phyloP scores from a whole-genome alignment of 2,888 invertebrate species.

The Trisateles emortualis region DNA sequence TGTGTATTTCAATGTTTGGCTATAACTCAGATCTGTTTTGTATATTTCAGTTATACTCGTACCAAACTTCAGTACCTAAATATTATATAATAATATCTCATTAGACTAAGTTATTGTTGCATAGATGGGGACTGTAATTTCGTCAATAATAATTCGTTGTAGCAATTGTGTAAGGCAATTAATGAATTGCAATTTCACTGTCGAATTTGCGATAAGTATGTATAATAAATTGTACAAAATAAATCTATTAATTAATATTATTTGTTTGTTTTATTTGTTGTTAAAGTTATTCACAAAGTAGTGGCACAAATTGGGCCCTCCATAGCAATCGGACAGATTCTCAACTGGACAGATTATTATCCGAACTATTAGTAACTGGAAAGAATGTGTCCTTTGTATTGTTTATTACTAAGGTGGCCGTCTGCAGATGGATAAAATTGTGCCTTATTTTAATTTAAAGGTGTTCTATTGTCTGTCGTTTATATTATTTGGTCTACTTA shows the following conservation, averaged over 20 bases:
- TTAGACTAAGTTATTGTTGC: neutral
- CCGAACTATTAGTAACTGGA: no score
- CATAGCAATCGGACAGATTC: no score
- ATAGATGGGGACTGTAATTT: neutral
- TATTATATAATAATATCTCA: slow-evolving; percentile 1
- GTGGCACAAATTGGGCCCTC: no score
- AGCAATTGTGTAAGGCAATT: slow-evolving; percentile 9
- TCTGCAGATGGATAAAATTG: no score
- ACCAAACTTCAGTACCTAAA: neutral
- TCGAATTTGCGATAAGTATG: slow-evolving; percentile 14
- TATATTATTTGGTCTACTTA: no score
- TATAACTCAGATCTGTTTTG: neutral
- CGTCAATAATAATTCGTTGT: slow-evolving; percentile 2
- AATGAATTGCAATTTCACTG: slow-evolving; percentile 1
- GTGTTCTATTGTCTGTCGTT: no score
- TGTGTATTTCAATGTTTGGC: neutral
- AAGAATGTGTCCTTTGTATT: no score
- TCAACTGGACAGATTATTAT: no score
- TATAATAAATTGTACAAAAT: slow-evolving; percentile 44
- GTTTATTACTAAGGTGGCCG: no score
- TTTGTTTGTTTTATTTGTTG: slow-evolving; percentile 18
- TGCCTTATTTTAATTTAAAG: no score
- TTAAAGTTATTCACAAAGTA: no score
- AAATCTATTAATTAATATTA: slow-evolving; percentile 24
- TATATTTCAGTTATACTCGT: neutral